Evolutionary conservation across 2,113 vertebrate species (phyloP), one percentile per base, ranked within the genome.

Genomic region (Hemiscyllium ocellatum): DNA sequence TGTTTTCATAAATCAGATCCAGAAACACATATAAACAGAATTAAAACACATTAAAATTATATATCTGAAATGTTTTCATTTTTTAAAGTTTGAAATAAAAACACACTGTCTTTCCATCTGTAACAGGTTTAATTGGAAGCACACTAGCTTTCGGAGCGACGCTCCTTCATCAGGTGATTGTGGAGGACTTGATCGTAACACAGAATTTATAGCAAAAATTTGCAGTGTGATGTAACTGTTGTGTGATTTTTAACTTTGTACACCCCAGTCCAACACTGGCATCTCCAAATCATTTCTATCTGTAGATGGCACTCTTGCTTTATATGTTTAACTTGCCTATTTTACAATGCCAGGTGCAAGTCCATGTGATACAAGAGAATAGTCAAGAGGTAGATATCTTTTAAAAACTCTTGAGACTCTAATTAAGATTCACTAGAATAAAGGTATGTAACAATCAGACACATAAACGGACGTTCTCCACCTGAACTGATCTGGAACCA

Each of bases 231-330:
- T n/a, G n/a, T n/a, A n/a, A n/a, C n/a, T n/a, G n/a, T n/a, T n/a
- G n/a, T n/a, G n/a, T n/a, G n/a, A n/a, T n/a, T n/a, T n/a, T n/a
- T n/a, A n/a, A n/a, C n/a, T n/a, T n/a, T n/a, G n/a, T n/a, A n/a
- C n/a, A n/a, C n/a, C n/a, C n/a, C n/a, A n/a, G n/a, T n/a, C n/a
- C n/a, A n/a, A n/a, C n/a, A n/a, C n/a, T n/a, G n/a, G n/a, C n/a
- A n/a, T n/a, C n/a, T n/a, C n/a, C n/a, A n/a, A n/a, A n/a, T n/a
- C n/a, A n/a, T n/a, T n/a, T 95, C 42, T 52, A 95, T 52, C 94
- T 95, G 94, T 95, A 72, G 69, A 95, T 95, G 94, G 94, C 94
- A 72, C 68, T 95, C 94, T 50, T 72, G 94, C 6, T 95, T 95
- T 70, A 93, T 68, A 47, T n/a, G 5, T 65, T 3, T 66, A 93